A percentile compares a stretch with the other conserved stretches of the same genome.
phyloP scores from a whole-genome alignment of 2,888 invertebrate genomes.

The Drosophila tripunctata region DNA sequence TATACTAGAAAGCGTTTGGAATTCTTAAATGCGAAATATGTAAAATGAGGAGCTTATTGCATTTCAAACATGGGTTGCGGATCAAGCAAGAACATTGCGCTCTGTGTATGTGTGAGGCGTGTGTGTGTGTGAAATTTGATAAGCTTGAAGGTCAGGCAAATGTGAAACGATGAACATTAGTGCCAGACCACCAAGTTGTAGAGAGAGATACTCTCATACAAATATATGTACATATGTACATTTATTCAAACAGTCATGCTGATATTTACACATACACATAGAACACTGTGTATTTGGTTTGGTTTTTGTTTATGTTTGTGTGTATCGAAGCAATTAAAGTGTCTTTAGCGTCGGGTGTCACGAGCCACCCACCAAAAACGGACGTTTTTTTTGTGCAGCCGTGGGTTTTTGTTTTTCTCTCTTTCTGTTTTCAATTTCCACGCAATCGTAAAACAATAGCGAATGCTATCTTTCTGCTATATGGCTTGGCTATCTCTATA shows the following conservation, averaged over 20 bases:
- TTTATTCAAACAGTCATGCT: conserved; percentile 21
- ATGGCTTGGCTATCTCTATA: conserved; percentile 8
- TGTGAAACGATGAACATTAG: conserved; percentile 69
- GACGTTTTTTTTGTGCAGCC: conserved; percentile 37
- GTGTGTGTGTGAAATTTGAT: conserved; percentile 55
- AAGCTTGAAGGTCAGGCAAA: conserved; percentile 66
- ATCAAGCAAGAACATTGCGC: conserved; percentile 11
- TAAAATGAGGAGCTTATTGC: conserved; percentile 58
- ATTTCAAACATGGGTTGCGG: conserved; percentile 47
- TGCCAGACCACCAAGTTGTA: conserved; percentile 8
- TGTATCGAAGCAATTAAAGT: conserved; percentile 71
- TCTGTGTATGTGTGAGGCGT: conserved; percentile 9
- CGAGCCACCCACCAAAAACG: conserved; percentile 17
- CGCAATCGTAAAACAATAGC: conserved; percentile 77
- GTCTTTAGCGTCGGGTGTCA: conserved; percentile 68
- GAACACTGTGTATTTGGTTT: conserved; percentile 8
- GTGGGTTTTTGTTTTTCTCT: conserved; percentile 7
- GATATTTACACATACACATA: conserved; percentile 16
- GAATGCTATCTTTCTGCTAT: conserved; percentile 63
- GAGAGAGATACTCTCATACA: conserved; percentile 15
- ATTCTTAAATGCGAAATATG: background rate
- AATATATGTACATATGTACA: conserved; percentile 24
- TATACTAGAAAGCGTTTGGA: background rate
- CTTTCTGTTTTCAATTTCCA: conserved; percentile 66
- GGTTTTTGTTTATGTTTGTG: conserved; percentile 12